Base-by-base conservation (phyloP, 1,140 invertebrate genomes). In the Drosophila truncata region DNA sequence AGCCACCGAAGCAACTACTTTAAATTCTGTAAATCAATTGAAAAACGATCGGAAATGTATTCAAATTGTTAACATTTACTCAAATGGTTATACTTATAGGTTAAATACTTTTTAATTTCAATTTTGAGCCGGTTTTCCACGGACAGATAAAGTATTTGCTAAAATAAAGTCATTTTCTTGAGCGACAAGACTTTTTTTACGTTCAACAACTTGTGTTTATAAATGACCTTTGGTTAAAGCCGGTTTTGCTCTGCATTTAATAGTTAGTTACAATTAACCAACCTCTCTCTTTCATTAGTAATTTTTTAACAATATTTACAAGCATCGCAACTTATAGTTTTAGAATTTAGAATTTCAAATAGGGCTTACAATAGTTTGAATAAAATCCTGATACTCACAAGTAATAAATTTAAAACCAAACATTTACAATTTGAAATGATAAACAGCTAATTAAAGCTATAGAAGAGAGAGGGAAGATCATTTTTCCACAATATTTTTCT, bases 401-500 rank as follows among this genome's bases (percentile, higher is more conserved):
- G n/a, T n/a, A n/a, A n/a, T n/a, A n/a, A n/a, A n/a, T n/a, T n/a
- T n/a, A n/a, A n/a, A n/a, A n/a, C n/a, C 20, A 25, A 23, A 37
- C 33, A 55, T 25, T 25, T 16, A 25, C 20, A 37, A 23, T 9
- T 25, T 25, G 20, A 10, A 25, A 55, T n/a, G 14, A 37, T n/a
- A 55, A 55, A 55, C 52, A 37, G 14, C 10, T 37, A 35, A 54
- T 10, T 23, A 23, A 41, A 52, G 35, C 29, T 16, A 14, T 46
- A 14, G 33, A 42, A 55, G 23, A 16, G 35, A 16, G 18, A 37
- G 65, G 33, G 13, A 33, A 52, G 60, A 49, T 52, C 41, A 66
- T 46, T 55, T 44, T 64, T 60, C 33, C 35, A 76, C 50, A 79
- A 60, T 67, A 37, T 44, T 52, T 65, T 60, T 58, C 31, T 70